A percentile compares a stretch with the other conserved stretches of the same genome.
Evolutionary conservation across 1,140 invertebrate species (phyloP).

Genomic region (Drosophila ananassae): DNA sequence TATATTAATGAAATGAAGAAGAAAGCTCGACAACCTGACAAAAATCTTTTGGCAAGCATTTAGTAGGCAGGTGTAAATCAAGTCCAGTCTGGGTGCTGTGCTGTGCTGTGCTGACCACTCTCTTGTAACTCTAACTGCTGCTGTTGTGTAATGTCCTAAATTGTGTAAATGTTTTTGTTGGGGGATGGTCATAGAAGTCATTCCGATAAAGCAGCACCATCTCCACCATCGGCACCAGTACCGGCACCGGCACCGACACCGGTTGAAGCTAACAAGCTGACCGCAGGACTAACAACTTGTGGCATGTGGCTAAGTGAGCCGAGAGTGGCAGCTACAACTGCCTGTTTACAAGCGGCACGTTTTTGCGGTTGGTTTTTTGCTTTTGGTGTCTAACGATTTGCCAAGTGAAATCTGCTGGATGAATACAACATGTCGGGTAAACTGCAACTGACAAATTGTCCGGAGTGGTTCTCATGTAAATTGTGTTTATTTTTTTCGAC

Average conservation of each 20-base stretch:
- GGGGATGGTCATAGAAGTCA: constrained; percentile 28
- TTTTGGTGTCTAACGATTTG: constrained; percentile 38
- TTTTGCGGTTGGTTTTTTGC: constrained; percentile 37
- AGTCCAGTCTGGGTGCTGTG: constrained; percentile 25
- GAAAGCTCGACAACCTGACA: background rate
- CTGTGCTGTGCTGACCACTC: constrained; percentile 18
- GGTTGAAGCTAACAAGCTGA: constrained; percentile 22
- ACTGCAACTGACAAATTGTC: constrained; percentile 50
- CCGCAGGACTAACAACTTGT: constrained; percentile 56
- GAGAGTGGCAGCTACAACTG: constrained; percentile 48
- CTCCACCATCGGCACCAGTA: background rate
- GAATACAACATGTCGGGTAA: constrained; percentile 8
- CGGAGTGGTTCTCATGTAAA: constrained; percentile 52
- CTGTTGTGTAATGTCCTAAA: constrained; percentile 44
- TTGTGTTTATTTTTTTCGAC: constrained; percentile 34
- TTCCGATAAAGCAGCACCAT: background rate
- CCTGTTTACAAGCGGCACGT: constrained; percentile 51
- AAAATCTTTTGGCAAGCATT: constrained; percentile 41
- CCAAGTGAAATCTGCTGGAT: constrained; percentile 44
- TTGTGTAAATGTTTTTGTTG: background rate
- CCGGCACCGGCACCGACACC: background rate
- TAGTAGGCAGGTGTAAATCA: constrained; percentile 69
- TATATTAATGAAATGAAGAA: constrained; percentile 27
- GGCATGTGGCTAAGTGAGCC: constrained; percentile 53
- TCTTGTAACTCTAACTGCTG: constrained; percentile 11